Evolutionary conservation across 2,113 vertebrate genomes (phyloP).

Genomic region (Crotalus tigris): DNA sequence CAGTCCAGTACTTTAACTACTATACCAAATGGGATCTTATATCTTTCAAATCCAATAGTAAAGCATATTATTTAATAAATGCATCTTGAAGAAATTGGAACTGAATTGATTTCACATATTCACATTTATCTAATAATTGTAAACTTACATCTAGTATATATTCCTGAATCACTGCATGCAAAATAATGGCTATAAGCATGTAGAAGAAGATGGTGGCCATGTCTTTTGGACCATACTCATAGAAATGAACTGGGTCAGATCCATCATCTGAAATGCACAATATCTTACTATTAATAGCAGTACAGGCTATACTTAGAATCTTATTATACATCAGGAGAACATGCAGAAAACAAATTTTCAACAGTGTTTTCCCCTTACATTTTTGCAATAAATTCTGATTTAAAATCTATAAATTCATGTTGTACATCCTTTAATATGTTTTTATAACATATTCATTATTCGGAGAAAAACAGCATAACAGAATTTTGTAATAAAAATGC

Average conservation of each 20-base stretch:
- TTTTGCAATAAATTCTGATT: neutral
- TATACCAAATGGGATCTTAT: neutral
- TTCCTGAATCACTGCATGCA: slow-evolving; percentile 84
- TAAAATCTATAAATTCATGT: neutral
- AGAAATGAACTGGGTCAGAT: slow-evolving; percentile 71
- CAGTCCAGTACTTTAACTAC: neutral
- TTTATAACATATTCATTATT: neutral
- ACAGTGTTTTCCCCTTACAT: neutral
- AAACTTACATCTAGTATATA: slow-evolving; percentile 78
- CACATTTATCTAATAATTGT: neutral
- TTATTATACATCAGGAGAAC: neutral
- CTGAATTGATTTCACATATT: neutral
- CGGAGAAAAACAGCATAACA: neutral
- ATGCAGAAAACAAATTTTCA: neutral
- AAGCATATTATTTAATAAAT: neutral
- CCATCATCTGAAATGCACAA: slow-evolving; percentile 64
- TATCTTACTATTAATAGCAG: slow-evolving; percentile 1
- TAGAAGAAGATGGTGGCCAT: slow-evolving; percentile 82
- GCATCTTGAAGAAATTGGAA: neutral
- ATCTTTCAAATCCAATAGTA: neutral
- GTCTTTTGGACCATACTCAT: slow-evolving; percentile 80
- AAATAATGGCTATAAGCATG: slow-evolving; percentile 78
- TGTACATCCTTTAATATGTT: neutral
- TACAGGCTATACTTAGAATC: neutral
- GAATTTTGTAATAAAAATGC: neutral